phyloP scores from a whole-genome alignment of 2,888 invertebrate species.

The Diarsia mendica region DNA sequence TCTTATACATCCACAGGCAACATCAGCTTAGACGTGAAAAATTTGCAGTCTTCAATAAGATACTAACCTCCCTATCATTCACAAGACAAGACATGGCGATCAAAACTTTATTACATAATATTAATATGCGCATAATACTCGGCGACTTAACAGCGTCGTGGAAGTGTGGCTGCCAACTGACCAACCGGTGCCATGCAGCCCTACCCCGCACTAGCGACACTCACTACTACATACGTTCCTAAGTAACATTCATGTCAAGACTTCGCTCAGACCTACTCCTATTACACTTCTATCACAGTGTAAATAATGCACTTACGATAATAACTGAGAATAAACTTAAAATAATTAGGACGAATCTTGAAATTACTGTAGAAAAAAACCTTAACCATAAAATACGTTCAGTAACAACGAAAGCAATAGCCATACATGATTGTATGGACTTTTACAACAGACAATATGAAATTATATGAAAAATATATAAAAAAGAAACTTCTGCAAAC shows the following conservation, averaged over 20 bases:
- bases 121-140: slow-evolving; percentile 59
- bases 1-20: slow-evolving; percentile 81
- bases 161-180: slow-evolving; percentile 25
- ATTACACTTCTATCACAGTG: slow-evolving; percentile 90
- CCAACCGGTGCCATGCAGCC: neutral
- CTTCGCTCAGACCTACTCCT: slow-evolving; percentile 82
- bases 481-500: slow-evolving; percentile 71
- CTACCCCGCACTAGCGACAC: slow-evolving; percentile 31
- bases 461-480: slow-evolving; percentile 66
- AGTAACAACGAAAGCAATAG: slow-evolving; percentile 69
- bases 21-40: slow-evolving; percentile 84
- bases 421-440: slow-evolving; percentile 72
- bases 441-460: slow-evolving; percentile 71
- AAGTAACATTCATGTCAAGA: slow-evolving; percentile 83
- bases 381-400: slow-evolving; percentile 63
- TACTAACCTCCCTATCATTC: slow-evolving; percentile 81
- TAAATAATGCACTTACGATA: slow-evolving; percentile 89
- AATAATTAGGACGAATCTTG: slow-evolving; percentile 76
- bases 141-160: slow-evolving; percentile 34
- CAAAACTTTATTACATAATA: slow-evolving; percentile 64
- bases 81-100: slow-evolving; percentile 86
- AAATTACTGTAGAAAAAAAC: slow-evolving; percentile 68
- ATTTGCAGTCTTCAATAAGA: slow-evolving; percentile 89
- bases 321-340: slow-evolving; percentile 78
- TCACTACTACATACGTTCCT: slow-evolving; percentile 62